Base-by-base conservation (phyloP, 2,113 vertebrate genomes). In the Thryonomys swinderianus region DNA sequence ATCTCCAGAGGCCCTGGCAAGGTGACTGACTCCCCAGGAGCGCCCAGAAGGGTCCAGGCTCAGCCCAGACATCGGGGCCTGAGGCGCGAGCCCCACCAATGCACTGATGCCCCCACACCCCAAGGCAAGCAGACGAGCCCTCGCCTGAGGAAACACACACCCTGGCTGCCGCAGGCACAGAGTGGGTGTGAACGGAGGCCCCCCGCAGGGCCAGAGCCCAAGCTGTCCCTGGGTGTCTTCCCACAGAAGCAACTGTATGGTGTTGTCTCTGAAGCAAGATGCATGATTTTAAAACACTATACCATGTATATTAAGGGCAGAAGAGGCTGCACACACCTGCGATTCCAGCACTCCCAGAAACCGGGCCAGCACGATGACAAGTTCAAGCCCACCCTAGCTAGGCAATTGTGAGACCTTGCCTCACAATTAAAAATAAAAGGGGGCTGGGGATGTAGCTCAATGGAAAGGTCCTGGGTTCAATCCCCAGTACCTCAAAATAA, bases 121-220 rank as follows among this genome's bases (percentile, higher is more conserved):
- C 66, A n/a, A 37, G 3, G 40, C 45, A 79, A 16, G n/a, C 18
- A 59, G 10, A 59, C 55, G 67, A 53, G 16, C 0, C 34, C 53
- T 27, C 32, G 7, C 12, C 62, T 66, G 23, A n/a, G 12, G 69
- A 80, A 59, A 34, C 30, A 76, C 42, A 45, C 0, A 0, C 8
- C n/a, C n/a, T 57, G 48, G 20, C 42, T 3, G 9, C 37, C 21
- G 0, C 9, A 1, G 17, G 18, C 45, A 18, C 21, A 67, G 25
- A 34, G 57, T 13, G 0, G 2, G 21, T 5, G 4, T 48, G 18
- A n/a, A n/a, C n/a, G n/a, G n/a, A n/a, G n/a, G n/a, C n/a, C n/a
- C n/a, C n/a, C n/a, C n/a, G n/a, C n/a, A n/a, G n/a, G n/a, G n/a
- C n/a, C n/a, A n/a, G n/a, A 82, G 42, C 42, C 27, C 25, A 2